Percentiles rank a stretch among this genome's conserved stretches.
Conservation (phyloP, 2,888 invertebrate genomes). For the Onthophagus sagittarius region DNA sequence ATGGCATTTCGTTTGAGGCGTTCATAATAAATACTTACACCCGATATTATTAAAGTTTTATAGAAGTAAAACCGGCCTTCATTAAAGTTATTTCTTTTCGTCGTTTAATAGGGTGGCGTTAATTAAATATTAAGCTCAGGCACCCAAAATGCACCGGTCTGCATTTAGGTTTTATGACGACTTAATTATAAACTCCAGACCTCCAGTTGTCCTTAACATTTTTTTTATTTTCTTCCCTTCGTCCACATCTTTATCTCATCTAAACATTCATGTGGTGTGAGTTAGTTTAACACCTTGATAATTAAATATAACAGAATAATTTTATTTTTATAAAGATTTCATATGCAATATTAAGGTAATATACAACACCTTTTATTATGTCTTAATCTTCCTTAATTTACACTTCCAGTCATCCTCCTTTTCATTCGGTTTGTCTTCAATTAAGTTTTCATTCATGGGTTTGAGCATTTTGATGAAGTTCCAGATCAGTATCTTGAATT, state of each 20-base stretch:
- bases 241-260: background rate
- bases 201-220: background rate
- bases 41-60: background rate
- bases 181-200: background rate
- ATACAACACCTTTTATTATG: no score
- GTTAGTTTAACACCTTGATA: background rate
- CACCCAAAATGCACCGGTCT: background rate
- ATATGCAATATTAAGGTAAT: no score
- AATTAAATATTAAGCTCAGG: background rate
- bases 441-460: no score
- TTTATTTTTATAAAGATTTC: no score
- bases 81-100: background rate
- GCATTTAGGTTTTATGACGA: background rate
- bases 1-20: background rate
- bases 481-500: no score
- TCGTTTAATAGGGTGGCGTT: background rate
- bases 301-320: background rate
- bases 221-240: background rate
- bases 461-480: no score
- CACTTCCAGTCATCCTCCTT: no score
- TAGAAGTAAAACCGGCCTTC: background rate
- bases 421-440: no score
- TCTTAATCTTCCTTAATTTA: no score
- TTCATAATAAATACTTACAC: no score
- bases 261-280: background rate